Conservation (phyloP, 2,888 invertebrate genomes). For the Palloptera scutellata region DNA sequence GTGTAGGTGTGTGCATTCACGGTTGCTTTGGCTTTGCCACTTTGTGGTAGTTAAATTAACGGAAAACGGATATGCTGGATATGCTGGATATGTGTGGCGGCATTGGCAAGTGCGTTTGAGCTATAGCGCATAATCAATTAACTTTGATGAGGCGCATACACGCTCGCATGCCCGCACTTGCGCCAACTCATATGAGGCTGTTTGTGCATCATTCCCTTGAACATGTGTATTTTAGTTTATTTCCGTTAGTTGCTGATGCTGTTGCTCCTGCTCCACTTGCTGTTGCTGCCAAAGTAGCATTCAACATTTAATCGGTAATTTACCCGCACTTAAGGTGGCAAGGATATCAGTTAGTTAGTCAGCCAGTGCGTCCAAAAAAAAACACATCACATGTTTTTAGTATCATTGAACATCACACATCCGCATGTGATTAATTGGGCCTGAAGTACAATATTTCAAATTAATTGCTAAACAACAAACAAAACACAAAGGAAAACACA, state of each 20-base stretch:
- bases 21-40: background rate
- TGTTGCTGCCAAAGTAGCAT: background rate
- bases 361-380: background rate
- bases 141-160: too few relatives aligned
- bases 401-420: too few relatives aligned
- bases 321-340: background rate
- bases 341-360: too few relatives aligned
- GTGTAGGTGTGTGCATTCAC: too few relatives aligned
- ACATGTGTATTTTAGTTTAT: background rate
- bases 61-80: background rate
- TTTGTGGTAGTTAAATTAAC: background rate
- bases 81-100: background rate
- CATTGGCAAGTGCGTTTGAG: background rate
- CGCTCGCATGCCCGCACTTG: background rate
- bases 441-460: too few relatives aligned
- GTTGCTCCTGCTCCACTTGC: too few relatives aligned
- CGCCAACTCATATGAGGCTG: background rate
- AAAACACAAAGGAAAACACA: too few relatives aligned
- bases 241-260: background rate
- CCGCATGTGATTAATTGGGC: too few relatives aligned
- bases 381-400: background rate
- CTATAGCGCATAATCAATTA: conserved; percentile 16
- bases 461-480: too few relatives aligned
- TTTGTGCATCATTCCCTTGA: background rate
- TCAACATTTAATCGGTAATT: background rate